phyloP scores from a whole-genome alignment of 2,113 vertebrate genomes.

The Choloepus hoffmanni region DNA sequence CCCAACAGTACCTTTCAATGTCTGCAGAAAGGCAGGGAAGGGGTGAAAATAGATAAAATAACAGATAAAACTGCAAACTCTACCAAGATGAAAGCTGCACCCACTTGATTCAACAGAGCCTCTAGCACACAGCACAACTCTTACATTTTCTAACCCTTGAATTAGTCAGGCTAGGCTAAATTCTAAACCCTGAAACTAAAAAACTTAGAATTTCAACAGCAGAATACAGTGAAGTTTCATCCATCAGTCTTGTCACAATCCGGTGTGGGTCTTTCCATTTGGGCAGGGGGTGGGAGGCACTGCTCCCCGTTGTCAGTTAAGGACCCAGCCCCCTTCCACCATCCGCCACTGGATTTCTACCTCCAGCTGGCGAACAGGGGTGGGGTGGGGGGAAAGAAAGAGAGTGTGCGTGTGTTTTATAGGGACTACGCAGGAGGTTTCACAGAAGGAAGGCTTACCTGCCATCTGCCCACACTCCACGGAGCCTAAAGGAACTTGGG shows the following conservation, averaged over 20 bases:
- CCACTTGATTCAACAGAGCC: not conserved
- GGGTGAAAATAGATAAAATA: not conserved
- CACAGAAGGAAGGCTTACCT: not conserved
- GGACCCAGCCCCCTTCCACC: not conserved
- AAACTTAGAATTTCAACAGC: not conserved
- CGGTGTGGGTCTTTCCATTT: not conserved
- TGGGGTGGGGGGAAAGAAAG: not conserved
- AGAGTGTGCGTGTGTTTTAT: no score
- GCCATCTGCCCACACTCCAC: not conserved
- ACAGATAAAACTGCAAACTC: not conserved
- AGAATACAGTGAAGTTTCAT: not conserved
- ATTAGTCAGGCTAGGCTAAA: not conserved
- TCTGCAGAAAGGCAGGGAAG: not conserved
- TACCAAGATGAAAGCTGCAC: not conserved
- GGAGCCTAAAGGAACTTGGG: not conserved
- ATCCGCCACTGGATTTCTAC: not conserved
- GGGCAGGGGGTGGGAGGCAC: fast-evolving
- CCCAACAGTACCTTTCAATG: not conserved
- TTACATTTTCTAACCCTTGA: not conserved
- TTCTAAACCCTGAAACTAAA: not conserved
- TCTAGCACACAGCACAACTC: not conserved
- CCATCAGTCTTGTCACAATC: not conserved
- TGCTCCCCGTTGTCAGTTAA: not conserved
- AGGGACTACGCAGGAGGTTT: not conserved
- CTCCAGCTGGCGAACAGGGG: not conserved